Base-by-base conservation (phyloP, 2,888 invertebrate genomes). In the Mantis religiosa region DNA sequence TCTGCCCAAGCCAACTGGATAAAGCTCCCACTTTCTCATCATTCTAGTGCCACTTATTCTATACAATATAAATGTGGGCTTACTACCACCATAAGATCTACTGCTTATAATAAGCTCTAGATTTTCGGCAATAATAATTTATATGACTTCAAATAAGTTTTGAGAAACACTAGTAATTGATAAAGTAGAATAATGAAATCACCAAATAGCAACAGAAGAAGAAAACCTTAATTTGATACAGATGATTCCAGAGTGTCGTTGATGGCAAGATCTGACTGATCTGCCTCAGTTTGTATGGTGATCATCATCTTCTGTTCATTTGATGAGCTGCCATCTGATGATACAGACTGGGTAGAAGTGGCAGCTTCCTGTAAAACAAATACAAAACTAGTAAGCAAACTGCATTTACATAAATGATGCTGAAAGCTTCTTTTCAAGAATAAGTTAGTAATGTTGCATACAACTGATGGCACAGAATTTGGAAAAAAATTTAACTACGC, bases 291-390 rank as follows among this genome's bases (percentile, higher is more conserved):
- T 91, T 95, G 96, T 87, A 96, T 95, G 9, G 96, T 96, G 9
- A 96, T 95, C 94, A 97, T 96, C 95, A 97, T 96, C 92, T 97
- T 96, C 91, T 96, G 96, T 91, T 96, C 96, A 91, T 95, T 95
- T 90, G 96, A 96, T 25, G 93, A 93, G 90, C 96, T 96, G 91
- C 96, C 96, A 0, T 96, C 96, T 4, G 95, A 95, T 90, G 95
- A 95, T 92, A 95, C 95, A 1, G 95, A 95, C 91, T 96, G 96
- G 2, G 96, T 96, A n/a, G 96, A 96, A 88, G 96, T 96, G 84
- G 96, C 96, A 87, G 95, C 95, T 92, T 96, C 96, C 96, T 96
- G 92, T 83, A 93, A 93, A 88, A 90, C 20, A 71, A 71, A 71
- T 71, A 71, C 54, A 71, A 71, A 71, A 71, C 20, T 41, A 34